Conservation (phyloP, 1,140 invertebrate species). For the Trissolcus basalis region DNA sequence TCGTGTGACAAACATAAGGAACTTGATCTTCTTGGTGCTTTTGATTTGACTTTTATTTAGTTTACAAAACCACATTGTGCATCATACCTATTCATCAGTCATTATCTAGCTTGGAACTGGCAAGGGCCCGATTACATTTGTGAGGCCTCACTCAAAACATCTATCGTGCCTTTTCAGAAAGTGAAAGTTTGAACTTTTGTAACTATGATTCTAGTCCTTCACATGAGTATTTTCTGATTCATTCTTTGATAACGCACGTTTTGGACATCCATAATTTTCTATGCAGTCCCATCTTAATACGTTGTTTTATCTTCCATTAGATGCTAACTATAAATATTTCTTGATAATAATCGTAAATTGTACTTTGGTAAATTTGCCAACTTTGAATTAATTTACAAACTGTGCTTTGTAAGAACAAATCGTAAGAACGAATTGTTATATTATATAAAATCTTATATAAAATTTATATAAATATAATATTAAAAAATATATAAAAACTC, state of each 20-base stretch:
- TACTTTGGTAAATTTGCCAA: too few species aligned
- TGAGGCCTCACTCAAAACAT: not conserved
- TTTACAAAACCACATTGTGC: constrained; percentile 94
- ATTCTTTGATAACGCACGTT: not conserved
- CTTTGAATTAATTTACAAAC: too few species aligned
- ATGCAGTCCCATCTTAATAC: not conserved
- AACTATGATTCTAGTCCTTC: too few species aligned
- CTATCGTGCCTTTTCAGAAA: not conserved
- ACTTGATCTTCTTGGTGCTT: constrained; percentile 77
- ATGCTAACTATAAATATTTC: not conserved
- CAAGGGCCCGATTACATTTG: too few species aligned
- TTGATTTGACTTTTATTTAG: constrained; percentile 74
- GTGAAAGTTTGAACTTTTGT: not conserved
- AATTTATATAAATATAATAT: too few species aligned
- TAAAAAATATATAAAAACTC: too few species aligned
- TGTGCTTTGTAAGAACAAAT: too few species aligned
- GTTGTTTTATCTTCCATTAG: not conserved
- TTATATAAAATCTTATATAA: too few species aligned
- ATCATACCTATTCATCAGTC: constrained; percentile 83
- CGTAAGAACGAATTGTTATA: too few species aligned
- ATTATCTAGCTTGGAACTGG: constrained; percentile 69
- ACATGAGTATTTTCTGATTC: too few species aligned
- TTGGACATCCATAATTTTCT: not conserved
- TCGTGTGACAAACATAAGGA: constrained; percentile 75
- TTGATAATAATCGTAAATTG: not conserved